phyloP scores from a whole-genome alignment of 2,797 vertebrate genomes.

The Gadopsis bispinosus region DNA sequence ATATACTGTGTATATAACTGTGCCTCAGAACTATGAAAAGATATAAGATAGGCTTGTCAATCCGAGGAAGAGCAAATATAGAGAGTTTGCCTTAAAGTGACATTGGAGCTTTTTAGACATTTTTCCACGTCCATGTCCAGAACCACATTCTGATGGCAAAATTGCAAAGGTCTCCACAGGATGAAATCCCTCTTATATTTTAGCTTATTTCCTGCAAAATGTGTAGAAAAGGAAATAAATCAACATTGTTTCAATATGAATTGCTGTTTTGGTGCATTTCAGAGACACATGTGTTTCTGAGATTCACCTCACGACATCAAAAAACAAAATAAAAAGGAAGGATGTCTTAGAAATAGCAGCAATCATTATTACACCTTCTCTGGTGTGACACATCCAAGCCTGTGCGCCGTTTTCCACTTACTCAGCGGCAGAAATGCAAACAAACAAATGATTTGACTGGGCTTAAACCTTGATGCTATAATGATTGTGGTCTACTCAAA shows the following conservation, averaged over 20 bases:
- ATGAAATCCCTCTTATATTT: background rate
- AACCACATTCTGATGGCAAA: background rate
- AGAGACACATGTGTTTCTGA: conserved; percentile 3
- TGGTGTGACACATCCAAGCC: conserved; percentile 28
- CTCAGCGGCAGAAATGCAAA: conserved; percentile 36
- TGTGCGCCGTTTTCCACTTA: conserved; percentile 10
- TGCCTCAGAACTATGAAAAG: conserved; percentile 10
- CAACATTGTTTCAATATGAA: background rate
- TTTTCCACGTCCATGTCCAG: background rate
- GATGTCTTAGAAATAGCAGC: conserved; percentile 13
- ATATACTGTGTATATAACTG: conserved; percentile 30
- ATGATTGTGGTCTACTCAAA: background rate
- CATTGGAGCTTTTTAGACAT: background rate
- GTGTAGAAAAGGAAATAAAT: background rate
- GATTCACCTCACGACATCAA: conserved; percentile 12
- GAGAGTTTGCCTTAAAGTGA: background rate
- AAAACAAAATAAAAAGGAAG: background rate
- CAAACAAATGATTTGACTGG: conserved; percentile 6
- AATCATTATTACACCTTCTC: conserved; percentile 16
- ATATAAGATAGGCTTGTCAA: conserved; percentile 11
- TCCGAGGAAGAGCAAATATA: background rate
- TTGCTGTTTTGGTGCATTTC: conserved; percentile 4
- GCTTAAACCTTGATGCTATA: conserved; percentile 4
- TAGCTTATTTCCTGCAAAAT: background rate
- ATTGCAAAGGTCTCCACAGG: background rate